Evolutionary conservation across 2,797 vertebrate species (phyloP).

Genomic region (Pseudomugil tenellus): DNA sequence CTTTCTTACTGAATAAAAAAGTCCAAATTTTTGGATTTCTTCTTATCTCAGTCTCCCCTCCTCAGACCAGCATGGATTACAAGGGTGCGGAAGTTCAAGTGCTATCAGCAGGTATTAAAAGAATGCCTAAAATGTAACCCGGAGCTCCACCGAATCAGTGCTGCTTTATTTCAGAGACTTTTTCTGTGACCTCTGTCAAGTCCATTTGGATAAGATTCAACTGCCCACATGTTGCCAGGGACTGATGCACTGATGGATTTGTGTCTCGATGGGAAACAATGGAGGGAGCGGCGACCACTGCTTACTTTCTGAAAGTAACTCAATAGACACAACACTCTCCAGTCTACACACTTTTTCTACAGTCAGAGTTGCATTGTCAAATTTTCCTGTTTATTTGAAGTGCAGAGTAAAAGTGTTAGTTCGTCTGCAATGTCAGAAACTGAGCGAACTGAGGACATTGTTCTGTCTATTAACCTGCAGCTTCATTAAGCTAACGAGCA

Average conservation of each 20-base stretch:
- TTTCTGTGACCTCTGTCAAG: neutral
- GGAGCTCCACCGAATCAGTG: constrained; percentile 1
- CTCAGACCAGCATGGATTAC: neutral
- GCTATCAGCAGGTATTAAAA: constrained; percentile 13
- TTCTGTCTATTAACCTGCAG: constrained; percentile 50
- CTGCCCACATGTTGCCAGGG: neutral
- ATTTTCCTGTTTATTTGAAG: neutral
- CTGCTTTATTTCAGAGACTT: neutral
- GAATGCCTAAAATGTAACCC: constrained; percentile 15
- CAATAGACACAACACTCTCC: constrained; percentile 14
- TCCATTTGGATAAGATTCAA: neutral
- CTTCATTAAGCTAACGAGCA: constrained; percentile 62
- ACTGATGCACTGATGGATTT: neutral
- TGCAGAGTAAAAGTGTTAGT: neutral
- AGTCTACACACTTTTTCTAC: neutral
- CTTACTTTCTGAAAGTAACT: neutral
- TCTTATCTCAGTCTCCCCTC: neutral
- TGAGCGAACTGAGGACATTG: constrained; percentile 30
- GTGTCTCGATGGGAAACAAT: constrained; percentile 36
- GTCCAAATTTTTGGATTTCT: neutral
- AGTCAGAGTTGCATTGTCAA: neutral
- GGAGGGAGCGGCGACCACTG: constrained; percentile 12
- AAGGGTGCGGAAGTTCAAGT: constrained; percentile 9
- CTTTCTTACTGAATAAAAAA: constrained; percentile 2
- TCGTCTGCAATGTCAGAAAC: neutral